phyloP scores from a whole-genome alignment of 2,888 invertebrate species.

The Melipona beecheii region DNA sequence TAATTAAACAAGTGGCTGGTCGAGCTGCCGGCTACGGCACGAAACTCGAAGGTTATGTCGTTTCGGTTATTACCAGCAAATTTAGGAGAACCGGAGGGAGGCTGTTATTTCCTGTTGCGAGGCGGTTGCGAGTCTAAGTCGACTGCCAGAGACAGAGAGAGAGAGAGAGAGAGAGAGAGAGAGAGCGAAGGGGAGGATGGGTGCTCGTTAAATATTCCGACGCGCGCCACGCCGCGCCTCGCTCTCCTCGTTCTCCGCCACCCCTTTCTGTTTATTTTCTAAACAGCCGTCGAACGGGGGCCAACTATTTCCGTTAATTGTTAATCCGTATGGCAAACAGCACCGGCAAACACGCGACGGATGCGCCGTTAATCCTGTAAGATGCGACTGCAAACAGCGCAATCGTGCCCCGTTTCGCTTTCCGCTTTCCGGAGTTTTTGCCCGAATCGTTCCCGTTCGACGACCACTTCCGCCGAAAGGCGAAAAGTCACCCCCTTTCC shows the following conservation, averaged over 20 bases:
- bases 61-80: slow-evolving; percentile 20
- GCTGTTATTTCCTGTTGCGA: slow-evolving; percentile 16
- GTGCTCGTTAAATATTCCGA: slow-evolving; percentile 53
- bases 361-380: slow-evolving; percentile 33
- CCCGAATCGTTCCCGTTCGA: not conserved
- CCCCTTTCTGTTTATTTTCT: slow-evolving; percentile 45
- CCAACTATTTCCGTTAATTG: slow-evolving; percentile 59
- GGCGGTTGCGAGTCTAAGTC: slow-evolving; percentile 10
- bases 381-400: slow-evolving; percentile 5
- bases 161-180: not conserved
- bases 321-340: slow-evolving; percentile 51
- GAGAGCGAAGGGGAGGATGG: not conserved
- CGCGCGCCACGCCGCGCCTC: not conserved
- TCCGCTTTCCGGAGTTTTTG: not conserved
- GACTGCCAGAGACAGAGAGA: not conserved
- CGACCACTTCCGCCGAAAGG: not conserved
- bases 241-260: not conserved
- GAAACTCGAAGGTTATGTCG: not conserved
- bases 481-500: no score
- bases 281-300: slow-evolving; percentile 35
- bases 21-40: not conserved
- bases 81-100: not conserved
- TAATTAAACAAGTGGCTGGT: slow-evolving; percentile 25
- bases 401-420: not conserved
- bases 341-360: slow-evolving; percentile 24